Percentiles rank a stretch among this genome's conserved stretches.
Evolutionary conservation across 2,888 invertebrate species (phyloP).

Genomic region (Erebia palarica): DNA sequence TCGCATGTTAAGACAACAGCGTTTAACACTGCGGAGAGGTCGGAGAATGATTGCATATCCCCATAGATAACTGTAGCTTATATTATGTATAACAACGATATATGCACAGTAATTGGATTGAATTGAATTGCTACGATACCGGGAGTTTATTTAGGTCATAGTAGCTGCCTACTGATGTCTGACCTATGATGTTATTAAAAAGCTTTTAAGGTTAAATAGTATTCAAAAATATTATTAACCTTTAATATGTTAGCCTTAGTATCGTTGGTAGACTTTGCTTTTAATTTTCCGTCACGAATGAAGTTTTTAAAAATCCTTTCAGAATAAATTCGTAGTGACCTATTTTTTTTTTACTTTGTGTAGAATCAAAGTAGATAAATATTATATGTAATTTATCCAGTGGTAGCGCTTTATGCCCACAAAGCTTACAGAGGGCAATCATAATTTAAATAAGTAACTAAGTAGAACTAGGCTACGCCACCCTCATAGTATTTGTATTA

Average conservation of each 20-base stretch:
- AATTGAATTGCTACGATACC: constrained; percentile 70
- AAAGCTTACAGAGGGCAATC: constrained; percentile 5
- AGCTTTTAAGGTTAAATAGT: constrained; percentile 18
- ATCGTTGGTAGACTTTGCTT: background rate
- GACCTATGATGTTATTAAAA: constrained; percentile 49
- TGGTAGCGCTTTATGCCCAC: background rate
- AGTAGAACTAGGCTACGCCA: constrained; percentile 3
- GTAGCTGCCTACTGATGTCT: constrained; percentile 52
- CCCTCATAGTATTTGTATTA: constrained; percentile 16
- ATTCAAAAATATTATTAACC: too few species aligned
- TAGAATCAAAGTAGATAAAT: too few species aligned
- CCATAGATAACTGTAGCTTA: background rate
- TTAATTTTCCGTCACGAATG: too few species aligned
- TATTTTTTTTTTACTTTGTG: too few species aligned
- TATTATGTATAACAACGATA: constrained; percentile 40
- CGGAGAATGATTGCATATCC: constrained; percentile 11
- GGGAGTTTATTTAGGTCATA: constrained; percentile 71
- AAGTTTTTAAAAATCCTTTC: too few species aligned
- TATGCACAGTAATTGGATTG: constrained; percentile 68
- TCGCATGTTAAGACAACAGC: too few species aligned
- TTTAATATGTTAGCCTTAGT: background rate
- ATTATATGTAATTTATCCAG: too few species aligned
- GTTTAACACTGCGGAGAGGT: too few species aligned
- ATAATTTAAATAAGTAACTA: constrained; percentile 14
- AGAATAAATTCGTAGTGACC: too few species aligned